phyloP scores from a whole-genome alignment of 2,797 vertebrate species.

The Telmatherina bonti region DNA sequence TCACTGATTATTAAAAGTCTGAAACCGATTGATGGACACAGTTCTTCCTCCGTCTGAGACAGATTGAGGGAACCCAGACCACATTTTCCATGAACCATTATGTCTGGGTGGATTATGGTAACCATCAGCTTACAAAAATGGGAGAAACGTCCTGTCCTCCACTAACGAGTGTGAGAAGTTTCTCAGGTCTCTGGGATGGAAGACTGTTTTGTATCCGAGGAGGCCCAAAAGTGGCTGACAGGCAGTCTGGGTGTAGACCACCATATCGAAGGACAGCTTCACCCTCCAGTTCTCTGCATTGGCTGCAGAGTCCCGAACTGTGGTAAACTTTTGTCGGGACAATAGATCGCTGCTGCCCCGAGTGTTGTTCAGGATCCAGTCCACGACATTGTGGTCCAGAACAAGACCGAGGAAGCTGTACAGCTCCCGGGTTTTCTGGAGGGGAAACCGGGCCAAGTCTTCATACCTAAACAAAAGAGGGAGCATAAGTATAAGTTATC shows the following conservation, averaged over 20 bases:
- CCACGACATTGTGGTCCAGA: constrained; percentile 85
- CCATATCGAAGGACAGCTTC: constrained; percentile 91
- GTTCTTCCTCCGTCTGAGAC: background rate
- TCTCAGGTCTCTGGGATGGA: constrained; percentile 88
- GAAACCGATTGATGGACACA: background rate
- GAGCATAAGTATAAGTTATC: background rate
- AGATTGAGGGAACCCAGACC: background rate
- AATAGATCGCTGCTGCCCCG: constrained; percentile 85
- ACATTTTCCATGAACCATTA: background rate
- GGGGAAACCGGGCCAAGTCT: constrained; percentile 91
- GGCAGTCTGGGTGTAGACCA: constrained; percentile 89
- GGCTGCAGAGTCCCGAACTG: constrained; percentile 90
- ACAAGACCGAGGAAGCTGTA: constrained; percentile 90
- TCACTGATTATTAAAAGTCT: background rate
- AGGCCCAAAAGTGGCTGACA: constrained; percentile 89
- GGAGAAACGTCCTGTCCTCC: constrained; percentile 89
- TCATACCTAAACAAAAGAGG: constrained; percentile 81
- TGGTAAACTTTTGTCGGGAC: constrained; percentile 91
- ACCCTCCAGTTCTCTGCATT: constrained; percentile 94
- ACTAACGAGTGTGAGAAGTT: constrained; percentile 90
- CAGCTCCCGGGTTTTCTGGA: constrained; percentile 91
- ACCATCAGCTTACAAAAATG: constrained; percentile 85
- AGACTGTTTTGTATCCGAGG: constrained; percentile 88
- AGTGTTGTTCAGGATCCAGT: constrained; percentile 94
- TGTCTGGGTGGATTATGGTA: constrained; percentile 4